Conservation (phyloP, 2,113 vertebrate genomes). For the Aplodontia rufa region DNA sequence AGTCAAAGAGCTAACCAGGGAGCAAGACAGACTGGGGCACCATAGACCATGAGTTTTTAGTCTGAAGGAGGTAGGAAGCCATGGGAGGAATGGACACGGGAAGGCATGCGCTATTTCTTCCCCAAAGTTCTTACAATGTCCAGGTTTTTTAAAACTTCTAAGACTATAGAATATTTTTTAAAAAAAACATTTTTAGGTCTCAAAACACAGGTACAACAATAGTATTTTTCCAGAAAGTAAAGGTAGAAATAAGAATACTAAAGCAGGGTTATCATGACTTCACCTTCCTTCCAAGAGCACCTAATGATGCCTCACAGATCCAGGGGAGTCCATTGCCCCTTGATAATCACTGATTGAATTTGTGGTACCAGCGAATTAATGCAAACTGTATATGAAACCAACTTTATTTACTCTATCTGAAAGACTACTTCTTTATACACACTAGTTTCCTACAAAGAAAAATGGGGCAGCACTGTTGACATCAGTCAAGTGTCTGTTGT, state of each 20-base stretch:
- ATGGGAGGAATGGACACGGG: background rate
- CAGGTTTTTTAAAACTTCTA: background rate
- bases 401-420: background rate
- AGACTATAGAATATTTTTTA: background rate
- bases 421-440: conserved; percentile 27
- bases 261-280: background rate
- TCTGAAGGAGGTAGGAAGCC: background rate
- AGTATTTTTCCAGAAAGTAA: background rate
- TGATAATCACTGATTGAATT: conserved; percentile 34
- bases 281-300: background rate
- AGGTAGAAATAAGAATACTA: background rate
- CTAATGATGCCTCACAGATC: background rate
- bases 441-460: conserved; percentile 18
- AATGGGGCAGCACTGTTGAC: background rate
- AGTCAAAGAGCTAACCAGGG: background rate
- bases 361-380: background rate
- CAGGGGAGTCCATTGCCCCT: background rate
- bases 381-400: background rate
- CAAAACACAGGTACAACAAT: background rate
- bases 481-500: background rate
- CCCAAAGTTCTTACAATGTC: background rate
- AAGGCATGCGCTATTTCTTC: background rate
- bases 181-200: background rate
- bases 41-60: background rate
- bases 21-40: background rate